These are phyloP conservation scores for Euphonia xanthogaster DNA, from an alignment of 2,797 vertebrate species.

Conservation along the genomic window DNA sequence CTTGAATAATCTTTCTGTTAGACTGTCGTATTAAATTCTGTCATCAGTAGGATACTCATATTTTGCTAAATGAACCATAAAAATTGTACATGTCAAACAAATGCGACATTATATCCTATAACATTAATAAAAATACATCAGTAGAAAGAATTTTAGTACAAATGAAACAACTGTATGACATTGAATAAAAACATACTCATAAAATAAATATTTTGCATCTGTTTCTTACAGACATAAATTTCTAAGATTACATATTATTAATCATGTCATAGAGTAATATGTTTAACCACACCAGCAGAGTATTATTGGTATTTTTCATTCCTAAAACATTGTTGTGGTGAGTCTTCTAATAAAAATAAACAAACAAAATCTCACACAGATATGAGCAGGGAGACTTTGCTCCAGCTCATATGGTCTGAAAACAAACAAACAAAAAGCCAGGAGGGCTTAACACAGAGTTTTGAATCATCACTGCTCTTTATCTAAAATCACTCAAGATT, in stretches of 20 bases:
- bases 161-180: neutral
- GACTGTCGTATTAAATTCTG: neutral
- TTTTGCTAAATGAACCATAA: conserved; percentile 21
- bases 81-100: neutral
- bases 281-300: neutral
- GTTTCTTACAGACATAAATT: neutral
- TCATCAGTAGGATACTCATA: neutral
- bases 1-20: conserved; percentile 28
- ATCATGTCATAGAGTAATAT: neutral
- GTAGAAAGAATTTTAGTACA: neutral
- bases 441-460: neutral
- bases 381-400: neutral
- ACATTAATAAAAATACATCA: conserved; percentile 11
- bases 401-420: neutral
- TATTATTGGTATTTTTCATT: neutral
- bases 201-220: conserved; percentile 7
- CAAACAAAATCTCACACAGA: neutral
- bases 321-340: neutral
- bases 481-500: neutral
- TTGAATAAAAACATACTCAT: neutral
- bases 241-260: neutral
- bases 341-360: neutral
- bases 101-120: neutral
- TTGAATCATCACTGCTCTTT: neutral
- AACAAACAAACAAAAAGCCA: neutral